Evolutionary conservation across 2,797 vertebrate genomes (phyloP).

Genomic region (Cossypha heuglini): DNA sequence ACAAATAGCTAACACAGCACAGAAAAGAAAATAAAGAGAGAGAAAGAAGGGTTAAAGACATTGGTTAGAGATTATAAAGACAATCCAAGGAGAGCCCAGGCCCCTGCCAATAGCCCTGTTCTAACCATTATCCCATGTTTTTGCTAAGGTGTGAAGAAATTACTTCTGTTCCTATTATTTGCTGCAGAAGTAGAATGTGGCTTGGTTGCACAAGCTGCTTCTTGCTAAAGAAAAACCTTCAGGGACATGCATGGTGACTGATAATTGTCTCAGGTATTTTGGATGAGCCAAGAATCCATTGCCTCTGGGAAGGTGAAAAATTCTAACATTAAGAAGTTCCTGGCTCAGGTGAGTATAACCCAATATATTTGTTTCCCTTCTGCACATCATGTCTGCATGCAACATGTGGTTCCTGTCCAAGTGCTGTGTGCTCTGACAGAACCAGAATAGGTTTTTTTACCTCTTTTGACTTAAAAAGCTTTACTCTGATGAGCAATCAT

Average conservation of each 20-base stretch:
- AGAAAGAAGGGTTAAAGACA: neutral
- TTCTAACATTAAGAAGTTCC: neutral
- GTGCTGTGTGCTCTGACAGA: neutral
- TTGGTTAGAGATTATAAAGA: neutral
- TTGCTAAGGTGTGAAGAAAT: neutral
- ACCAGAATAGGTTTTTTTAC: neutral
- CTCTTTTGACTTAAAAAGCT: neutral
- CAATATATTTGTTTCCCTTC: neutral
- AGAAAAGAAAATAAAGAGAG: neutral
- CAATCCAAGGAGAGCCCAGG: neutral
- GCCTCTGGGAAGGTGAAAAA: slow-evolving; percentile 27
- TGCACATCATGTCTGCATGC: neutral
- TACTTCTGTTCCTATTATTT: neutral
- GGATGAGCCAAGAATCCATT: slow-evolving; percentile 48
- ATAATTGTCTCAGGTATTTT: slow-evolving; percentile 20
- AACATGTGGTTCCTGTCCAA: neutral
- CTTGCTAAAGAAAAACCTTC: slow-evolving; percentile 30
- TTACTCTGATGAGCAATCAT: neutral
- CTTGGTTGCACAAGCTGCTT: slow-evolving; percentile 11
- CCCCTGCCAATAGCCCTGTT: neutral
- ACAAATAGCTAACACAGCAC: neutral
- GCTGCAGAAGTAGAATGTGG: neutral
- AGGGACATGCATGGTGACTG: neutral
- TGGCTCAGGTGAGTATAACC: neutral
- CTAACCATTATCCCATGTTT: neutral